These are phyloP conservation scores for Lamellibrachia satsuma DNA, from an alignment of 2,888 invertebrate genomes.

Conservation along the genomic window DNA sequence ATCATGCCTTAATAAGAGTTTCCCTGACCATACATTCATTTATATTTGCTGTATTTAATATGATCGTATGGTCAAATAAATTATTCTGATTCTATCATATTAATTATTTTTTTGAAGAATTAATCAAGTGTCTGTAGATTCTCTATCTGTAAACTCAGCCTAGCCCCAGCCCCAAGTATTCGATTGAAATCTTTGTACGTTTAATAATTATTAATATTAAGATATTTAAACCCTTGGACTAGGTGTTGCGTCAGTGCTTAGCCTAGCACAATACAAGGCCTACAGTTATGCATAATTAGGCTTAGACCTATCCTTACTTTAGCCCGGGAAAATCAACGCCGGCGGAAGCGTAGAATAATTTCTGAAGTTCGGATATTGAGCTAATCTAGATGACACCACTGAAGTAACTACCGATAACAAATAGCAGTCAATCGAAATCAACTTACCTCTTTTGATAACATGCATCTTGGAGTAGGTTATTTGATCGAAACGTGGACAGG, in stretches of 20 bases:
- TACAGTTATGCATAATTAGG: no score
- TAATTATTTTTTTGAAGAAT: no score
- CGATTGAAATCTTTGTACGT: background rate
- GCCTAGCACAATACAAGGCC: background rate
- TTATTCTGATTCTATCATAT: no score
- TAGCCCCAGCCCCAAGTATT: background rate
- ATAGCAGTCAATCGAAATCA: background rate
- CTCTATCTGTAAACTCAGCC: no score
- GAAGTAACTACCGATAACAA: background rate
- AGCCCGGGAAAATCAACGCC: constrained; percentile 1
- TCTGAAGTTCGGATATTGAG: background rate
- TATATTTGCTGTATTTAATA: no score
- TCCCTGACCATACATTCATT: no score
- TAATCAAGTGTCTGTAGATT: no score
- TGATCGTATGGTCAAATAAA: no score
- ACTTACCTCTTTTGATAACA: constrained; percentile 12
- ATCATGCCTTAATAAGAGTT: no score
- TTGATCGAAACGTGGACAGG: background rate
- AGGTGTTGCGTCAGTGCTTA: background rate
- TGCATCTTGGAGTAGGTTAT: constrained; percentile 4
- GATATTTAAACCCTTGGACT: no score
- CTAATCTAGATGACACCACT: background rate
- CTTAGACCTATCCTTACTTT: background rate
- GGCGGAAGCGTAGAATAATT: background rate
- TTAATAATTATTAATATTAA: no score